A percentile compares a stretch with the other conserved stretches of the same genome.
Evolutionary conservation across 2,888 invertebrate species (phyloP).

Genomic region (Arctia plantaginis): DNA sequence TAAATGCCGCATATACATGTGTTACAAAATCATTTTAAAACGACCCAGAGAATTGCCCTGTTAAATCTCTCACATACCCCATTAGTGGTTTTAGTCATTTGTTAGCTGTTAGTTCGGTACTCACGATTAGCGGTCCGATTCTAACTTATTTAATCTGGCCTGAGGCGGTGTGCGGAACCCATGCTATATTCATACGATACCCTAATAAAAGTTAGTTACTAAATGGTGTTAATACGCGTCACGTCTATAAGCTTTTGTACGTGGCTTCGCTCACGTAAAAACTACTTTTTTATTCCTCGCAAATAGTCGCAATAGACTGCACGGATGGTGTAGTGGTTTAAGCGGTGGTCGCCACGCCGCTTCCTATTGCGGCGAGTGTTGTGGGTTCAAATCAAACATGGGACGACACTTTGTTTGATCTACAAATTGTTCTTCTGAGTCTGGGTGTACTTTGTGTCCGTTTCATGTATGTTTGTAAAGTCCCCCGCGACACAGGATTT

Average conservation of each 20-base stretch:
- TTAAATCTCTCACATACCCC: slow-evolving; percentile 13
- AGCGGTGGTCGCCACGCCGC: too few relatives aligned
- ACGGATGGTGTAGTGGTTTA: too few relatives aligned
- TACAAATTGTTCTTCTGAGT: too few relatives aligned
- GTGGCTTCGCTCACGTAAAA: too few relatives aligned
- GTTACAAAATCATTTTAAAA: background rate
- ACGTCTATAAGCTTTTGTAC: slow-evolving; percentile 14
- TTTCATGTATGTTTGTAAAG: too few relatives aligned
- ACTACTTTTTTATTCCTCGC: too few relatives aligned
- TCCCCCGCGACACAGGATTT: too few relatives aligned
- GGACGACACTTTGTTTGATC: too few relatives aligned
- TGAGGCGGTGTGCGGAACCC: slow-evolving; percentile 21
- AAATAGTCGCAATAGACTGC: too few relatives aligned
- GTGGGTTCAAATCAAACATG: too few relatives aligned
- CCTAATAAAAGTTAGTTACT: slow-evolving; percentile 47
- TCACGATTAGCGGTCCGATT: slow-evolving; percentile 40
- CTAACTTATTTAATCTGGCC: slow-evolving; percentile 42
- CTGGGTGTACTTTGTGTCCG: too few relatives aligned
- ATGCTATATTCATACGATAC: slow-evolving; percentile 35
- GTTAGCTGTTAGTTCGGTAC: slow-evolving; percentile 35
- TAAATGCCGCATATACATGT: background rate
- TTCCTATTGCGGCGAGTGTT: too few relatives aligned
- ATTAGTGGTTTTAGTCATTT: slow-evolving; percentile 40
- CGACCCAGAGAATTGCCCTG: background rate
- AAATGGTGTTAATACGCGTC: slow-evolving; percentile 38